phyloP scores from a whole-genome alignment of 2,797 vertebrate species.

The Oreochromis mossambicus region DNA sequence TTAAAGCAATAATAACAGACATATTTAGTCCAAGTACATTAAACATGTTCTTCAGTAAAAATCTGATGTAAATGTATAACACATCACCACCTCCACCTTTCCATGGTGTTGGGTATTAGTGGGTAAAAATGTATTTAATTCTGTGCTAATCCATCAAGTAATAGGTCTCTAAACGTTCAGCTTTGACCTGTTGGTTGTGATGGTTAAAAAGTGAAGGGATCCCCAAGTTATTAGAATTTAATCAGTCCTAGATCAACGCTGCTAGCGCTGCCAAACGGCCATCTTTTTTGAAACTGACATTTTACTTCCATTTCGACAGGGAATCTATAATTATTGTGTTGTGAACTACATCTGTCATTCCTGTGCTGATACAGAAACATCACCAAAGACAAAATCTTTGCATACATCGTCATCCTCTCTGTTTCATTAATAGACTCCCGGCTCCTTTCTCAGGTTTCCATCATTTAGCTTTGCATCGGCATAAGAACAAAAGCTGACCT shows the following conservation, averaged over 20 bases:
- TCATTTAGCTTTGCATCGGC: slow-evolving; percentile 8
- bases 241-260: not conserved
- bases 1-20: too few relatives aligned
- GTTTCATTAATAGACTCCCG: slow-evolving; percentile 32
- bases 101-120: not conserved
- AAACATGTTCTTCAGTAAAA: not conserved
- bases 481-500: slow-evolving; percentile 33
- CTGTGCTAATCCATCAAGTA: not conserved
- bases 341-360: not conserved
- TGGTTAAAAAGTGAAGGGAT: not conserved
- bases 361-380: not conserved
- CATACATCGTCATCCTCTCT: not conserved
- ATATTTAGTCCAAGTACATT: too few relatives aligned
- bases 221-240: not conserved
- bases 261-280: accelerated
- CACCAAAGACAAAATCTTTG: not conserved
- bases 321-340: not conserved
- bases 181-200: not conserved
- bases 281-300: not conserved
- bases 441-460: slow-evolving; percentile 36
- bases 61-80: not conserved
- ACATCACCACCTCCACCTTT: not conserved
- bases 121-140: not conserved
- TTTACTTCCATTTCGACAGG: not conserved
- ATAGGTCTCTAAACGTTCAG: accelerated